Evolutionary conservation across 1,140 invertebrate species (phyloP), one percentile per base, ranked within the genome.

Genomic region (Stegodyphus mimosarum): DNA sequence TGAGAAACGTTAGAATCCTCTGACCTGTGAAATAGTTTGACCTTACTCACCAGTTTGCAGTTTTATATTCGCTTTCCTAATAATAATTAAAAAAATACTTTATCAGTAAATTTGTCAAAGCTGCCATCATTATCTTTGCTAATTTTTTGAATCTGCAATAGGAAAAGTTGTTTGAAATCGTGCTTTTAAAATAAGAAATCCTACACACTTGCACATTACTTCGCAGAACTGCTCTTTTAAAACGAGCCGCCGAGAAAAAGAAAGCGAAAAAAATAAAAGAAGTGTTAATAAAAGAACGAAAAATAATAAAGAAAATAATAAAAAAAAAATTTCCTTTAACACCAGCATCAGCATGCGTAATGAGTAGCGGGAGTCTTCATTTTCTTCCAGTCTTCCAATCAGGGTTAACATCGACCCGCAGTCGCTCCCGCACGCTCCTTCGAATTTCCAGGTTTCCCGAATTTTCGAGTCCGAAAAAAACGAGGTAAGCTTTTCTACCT

Each of bases 211-310:
- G 33, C 33, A 33, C 33, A 33, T 33, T 33, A 1, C 33, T 1
- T 33, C 33, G 33, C 33, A 33, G 33, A 33, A 33, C n/a, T 49
- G 15, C 51, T 48, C 50, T 60, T 79, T 52, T 70, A 66, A 70
- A 79, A 69, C 66, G 66, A 79, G 18, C 51, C 17, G 51, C 15
- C 67, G 79, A 18, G 49, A 74, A 76, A 84, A 75, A 60, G 63
- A 66, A 75, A 49, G 64, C 71, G 80, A 83, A 66, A 15, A 60
- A 15, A 60, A 53, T 17, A 83, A 73, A 66, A 83, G 53, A 83
- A 66, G 80, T 83, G 80, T 83, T 83, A 83, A 83, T 83, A 84
- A 84, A 84, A 76, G 81, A 84, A 84, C 81, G 72, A 84, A 84
- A 84, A 84, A 84, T 75, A 84, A 84, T 84, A 84, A 84, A 75